A percentile compares a stretch with the other conserved stretches of the same genome.
Conservation (phyloP, 2,797 vertebrate genomes). For the Saguinus oedipus region DNA sequence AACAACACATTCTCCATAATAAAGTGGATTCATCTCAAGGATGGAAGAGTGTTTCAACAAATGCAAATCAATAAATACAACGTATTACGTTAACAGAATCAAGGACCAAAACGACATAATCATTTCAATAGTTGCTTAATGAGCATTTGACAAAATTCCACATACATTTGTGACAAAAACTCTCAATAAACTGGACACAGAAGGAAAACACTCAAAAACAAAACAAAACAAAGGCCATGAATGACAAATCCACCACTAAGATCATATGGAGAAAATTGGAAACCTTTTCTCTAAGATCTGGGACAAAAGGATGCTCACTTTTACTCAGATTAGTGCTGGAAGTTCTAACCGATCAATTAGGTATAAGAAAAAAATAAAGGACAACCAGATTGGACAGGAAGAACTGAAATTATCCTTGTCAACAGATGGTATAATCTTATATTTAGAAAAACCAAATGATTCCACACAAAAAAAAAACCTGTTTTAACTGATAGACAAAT, state of each 20-base stretch:
- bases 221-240: background rate
- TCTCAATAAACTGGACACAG: background rate
- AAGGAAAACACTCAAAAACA: background rate
- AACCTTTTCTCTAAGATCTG: background rate
- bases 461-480: background rate
- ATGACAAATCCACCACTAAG: background rate
- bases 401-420: background rate
- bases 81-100: background rate
- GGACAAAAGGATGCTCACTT: background rate
- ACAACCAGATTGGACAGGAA: background rate
- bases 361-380: background rate
- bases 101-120: background rate
- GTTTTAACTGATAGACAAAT: background rate
- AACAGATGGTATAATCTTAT: background rate
- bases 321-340: background rate
- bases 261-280: background rate
- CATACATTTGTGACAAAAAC: background rate
- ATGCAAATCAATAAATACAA: background rate
- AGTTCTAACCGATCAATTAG: background rate
- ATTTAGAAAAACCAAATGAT: background rate
- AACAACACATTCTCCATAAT: background rate
- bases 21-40: background rate
- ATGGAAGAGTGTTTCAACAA: background rate
- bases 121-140: background rate
- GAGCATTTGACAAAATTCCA: background rate